Evolutionary conservation across 2,888 invertebrate genomes (phyloP).

Genomic region (Cepaea hortensis): DNA sequence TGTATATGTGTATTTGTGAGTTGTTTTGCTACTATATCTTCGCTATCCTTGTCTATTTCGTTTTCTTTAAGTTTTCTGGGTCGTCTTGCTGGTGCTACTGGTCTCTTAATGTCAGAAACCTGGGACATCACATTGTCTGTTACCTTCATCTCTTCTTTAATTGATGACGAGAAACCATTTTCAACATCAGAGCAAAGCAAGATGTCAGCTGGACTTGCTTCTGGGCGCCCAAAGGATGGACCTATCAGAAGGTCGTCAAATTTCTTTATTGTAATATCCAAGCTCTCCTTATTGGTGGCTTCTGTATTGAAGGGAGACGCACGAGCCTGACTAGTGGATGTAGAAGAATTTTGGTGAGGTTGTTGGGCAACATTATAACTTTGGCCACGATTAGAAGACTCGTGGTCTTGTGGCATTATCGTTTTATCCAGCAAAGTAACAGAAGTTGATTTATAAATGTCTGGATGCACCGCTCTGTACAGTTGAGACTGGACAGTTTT

Average conservation of each 20-base stretch:
- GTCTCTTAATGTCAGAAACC: background rate
- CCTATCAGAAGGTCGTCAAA: constrained; percentile 47
- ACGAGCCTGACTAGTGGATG: background rate
- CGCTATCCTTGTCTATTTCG: background rate
- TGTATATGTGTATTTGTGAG: background rate
- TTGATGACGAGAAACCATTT: background rate
- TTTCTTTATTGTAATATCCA: constrained; percentile 43
- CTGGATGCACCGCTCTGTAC: background rate
- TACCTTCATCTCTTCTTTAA: too few species aligned
- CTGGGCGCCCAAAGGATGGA: background rate
- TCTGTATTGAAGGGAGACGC: background rate
- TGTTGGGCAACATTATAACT: background rate
- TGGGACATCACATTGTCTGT: background rate
- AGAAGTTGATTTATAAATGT: constrained; percentile 23
- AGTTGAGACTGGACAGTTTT: background rate
- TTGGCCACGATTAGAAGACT: background rate
- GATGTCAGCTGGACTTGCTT: constrained; percentile 28
- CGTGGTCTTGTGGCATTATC: constrained; percentile 20
- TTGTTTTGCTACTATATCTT: background rate
- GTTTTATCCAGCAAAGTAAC: constrained; percentile 34
- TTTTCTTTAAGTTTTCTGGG: background rate
- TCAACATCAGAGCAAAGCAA: constrained; percentile 6
- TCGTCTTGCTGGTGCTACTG: background rate
- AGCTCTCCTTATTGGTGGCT: background rate
- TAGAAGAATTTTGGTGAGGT: constrained; percentile 1